These are phyloP conservation scores for Crotalus horridus DNA, from an alignment of 2,113 vertebrate genomes.

Conservation along the genomic window DNA sequence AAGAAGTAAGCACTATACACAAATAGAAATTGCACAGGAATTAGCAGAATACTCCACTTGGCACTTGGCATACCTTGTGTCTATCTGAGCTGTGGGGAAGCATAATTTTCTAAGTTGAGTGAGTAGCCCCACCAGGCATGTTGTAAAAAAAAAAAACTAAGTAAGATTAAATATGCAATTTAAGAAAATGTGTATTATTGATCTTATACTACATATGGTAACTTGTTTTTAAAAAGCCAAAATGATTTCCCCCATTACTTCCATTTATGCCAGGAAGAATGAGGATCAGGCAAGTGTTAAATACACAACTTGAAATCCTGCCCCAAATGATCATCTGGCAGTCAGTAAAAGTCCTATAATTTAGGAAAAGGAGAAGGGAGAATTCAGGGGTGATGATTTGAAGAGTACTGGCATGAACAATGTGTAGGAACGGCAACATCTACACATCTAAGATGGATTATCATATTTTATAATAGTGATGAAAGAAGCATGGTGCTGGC, in stretches of 20 bases:
- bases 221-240: not conserved
- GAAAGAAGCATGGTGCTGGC: not conserved
- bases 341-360: not conserved
- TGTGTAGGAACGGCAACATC: not conserved
- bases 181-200: not conserved
- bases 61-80: not conserved
- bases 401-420: not conserved
- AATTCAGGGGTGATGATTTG: not conserved
- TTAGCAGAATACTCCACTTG: not conserved
- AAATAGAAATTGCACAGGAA: not conserved
- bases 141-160: not conserved
- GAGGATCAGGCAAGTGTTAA: not conserved
- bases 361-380: not conserved
- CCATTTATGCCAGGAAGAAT: not conserved
- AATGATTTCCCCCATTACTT: not conserved
- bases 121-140: not conserved
- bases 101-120: not conserved
- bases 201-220: not conserved
- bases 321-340: not conserved
- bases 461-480: not conserved
- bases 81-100: not conserved
- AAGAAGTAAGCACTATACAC: not conserved
- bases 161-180: not conserved
- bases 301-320: not conserved
- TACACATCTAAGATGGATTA: not conserved